These are phyloP conservation scores for Zygothrica quintamaculata DNA, from an alignment of 2,888 invertebrate species.

Conservation along the genomic window DNA sequence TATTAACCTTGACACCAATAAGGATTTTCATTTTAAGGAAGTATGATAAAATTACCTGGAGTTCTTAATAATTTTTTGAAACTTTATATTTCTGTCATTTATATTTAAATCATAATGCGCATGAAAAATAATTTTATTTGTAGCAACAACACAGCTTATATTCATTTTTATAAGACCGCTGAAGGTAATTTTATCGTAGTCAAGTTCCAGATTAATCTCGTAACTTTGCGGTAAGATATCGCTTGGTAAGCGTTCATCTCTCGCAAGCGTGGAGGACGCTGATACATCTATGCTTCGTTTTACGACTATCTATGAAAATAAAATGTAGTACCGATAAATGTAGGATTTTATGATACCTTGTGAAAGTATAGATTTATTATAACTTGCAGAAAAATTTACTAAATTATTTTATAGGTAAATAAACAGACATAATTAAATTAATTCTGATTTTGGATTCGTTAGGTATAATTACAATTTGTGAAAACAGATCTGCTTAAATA, in stretches of 20 bases:
- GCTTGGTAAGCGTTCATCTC: constrained; percentile 87
- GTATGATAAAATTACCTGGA: constrained; percentile 52
- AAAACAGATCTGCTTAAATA: no score
- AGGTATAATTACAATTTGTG: no score
- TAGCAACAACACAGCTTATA: constrained; percentile 87
- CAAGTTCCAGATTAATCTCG: constrained; percentile 88
- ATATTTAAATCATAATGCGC: constrained; percentile 88
- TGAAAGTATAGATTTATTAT: no score
- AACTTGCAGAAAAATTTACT: no score
- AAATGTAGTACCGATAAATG: no score
- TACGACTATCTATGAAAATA: no score
- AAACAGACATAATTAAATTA: no score
- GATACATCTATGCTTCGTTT: constrained; percentile 89
- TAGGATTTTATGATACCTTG: no score
- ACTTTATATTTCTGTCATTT: constrained; percentile 85
- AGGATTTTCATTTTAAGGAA: constrained; percentile 8
- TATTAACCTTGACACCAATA: background rate
- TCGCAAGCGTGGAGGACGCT: constrained; percentile 88
- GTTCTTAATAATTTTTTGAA: constrained; percentile 78
- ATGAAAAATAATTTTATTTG: constrained; percentile 88
- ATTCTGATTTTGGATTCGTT: no score
- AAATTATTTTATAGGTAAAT: no score
- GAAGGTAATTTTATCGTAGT: constrained; percentile 88
- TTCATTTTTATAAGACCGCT: constrained; percentile 89
- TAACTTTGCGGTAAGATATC: constrained; percentile 89